phyloP scores from a whole-genome alignment of 2,888 invertebrate genomes.

The Tetragnatha montana region DNA sequence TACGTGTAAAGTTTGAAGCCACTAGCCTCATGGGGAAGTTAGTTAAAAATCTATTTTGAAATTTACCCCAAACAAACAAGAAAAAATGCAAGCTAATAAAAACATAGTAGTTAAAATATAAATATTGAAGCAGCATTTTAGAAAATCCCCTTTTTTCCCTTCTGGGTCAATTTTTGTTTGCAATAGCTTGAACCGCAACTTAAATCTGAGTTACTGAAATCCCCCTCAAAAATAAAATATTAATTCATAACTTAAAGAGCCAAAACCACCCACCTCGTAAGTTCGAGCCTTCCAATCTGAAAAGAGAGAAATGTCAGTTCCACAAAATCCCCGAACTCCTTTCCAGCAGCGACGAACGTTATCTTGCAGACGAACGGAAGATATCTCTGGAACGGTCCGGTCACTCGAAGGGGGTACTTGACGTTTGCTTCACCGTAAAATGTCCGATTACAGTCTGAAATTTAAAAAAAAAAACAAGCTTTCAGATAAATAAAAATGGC shows the following conservation, averaged over 20 bases:
- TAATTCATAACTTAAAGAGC: background rate
- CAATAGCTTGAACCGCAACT: too few relatives aligned
- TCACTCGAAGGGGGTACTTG: conserved; percentile 85
- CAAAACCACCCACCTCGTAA: conserved; percentile 71
- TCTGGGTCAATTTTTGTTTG: too few relatives aligned
- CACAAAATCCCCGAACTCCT: conserved; percentile 86
- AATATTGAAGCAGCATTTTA: too few relatives aligned
- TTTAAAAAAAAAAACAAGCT: conserved; percentile 2
- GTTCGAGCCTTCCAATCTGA: conserved; percentile 84
- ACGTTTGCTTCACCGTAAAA: conserved; percentile 88
- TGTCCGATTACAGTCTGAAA: conserved; percentile 87
- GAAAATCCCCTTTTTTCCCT: too few relatives aligned
- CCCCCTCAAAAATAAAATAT: background rate
- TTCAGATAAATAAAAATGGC: background rate
- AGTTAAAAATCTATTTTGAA: too few relatives aligned
- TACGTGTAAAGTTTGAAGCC: too few relatives aligned
- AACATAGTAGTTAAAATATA: too few relatives aligned
- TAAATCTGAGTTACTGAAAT: background rate
- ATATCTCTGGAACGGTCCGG: conserved; percentile 84
- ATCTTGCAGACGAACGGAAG: conserved; percentile 88
- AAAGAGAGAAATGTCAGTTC: conserved; percentile 90
- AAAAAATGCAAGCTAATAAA: too few relatives aligned
- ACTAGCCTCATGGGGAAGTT: too few relatives aligned
- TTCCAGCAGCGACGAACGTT: conserved; percentile 88
- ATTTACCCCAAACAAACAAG: too few relatives aligned